phyloP scores from a whole-genome alignment of 2,113 vertebrate genomes.

The Theropithecus gelada region DNA sequence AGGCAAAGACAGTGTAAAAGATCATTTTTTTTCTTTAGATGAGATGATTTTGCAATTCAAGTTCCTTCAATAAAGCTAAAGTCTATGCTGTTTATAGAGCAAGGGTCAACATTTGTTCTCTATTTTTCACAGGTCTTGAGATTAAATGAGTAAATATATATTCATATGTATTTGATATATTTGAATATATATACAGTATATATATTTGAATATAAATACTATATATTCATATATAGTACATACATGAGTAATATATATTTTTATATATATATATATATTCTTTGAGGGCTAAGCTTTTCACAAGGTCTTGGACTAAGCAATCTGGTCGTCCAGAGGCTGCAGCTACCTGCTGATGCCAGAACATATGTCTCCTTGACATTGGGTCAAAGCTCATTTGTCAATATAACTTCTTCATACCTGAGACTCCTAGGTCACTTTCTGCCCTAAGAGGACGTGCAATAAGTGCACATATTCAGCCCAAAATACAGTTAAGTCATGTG shows the following conservation, averaged over 20 bases:
- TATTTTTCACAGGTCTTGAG: neutral
- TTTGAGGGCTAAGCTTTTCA: neutral
- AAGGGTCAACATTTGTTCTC: neutral
- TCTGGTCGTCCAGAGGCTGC: neutral
- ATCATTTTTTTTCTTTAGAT: conserved; percentile 57
- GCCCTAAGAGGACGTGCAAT: neutral
- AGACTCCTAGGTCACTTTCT: neutral
- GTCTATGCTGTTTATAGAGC: neutral
- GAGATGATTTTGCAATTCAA: conserved; percentile 43
- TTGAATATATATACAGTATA: too few species aligned
- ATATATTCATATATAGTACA: too few species aligned
- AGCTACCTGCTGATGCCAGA: neutral
- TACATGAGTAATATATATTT: too few species aligned
- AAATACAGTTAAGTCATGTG: neutral
- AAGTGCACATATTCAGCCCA: neutral
- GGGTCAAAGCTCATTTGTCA: neutral
- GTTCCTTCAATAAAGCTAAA: conserved; percentile 42
- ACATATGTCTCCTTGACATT: neutral
- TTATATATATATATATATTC: neutral
- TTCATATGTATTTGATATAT: too few species aligned
- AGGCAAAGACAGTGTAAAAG: conserved; percentile 65
- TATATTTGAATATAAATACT: too few species aligned
- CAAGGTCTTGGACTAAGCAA: neutral
- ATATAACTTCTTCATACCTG: neutral
- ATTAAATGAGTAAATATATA: neutral